phyloP scores from a whole-genome alignment of 2,113 vertebrate genomes.

The Dasyurus viverrinus region DNA sequence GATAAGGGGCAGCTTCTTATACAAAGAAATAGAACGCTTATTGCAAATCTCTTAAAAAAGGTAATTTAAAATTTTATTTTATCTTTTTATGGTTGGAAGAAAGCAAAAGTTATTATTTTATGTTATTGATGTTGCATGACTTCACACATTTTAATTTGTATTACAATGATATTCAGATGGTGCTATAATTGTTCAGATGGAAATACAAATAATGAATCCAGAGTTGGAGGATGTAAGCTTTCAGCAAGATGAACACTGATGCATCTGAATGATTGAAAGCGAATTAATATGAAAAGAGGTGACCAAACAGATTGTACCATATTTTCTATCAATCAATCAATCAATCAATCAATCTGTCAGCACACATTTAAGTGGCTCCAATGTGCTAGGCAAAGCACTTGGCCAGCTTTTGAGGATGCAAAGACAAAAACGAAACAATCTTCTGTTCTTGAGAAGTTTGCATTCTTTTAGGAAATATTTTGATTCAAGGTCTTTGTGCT shows the following conservation, averaged over 20 bases:
- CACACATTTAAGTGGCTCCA: background rate
- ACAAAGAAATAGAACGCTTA: slow-evolving; percentile 87
- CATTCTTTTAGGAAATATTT: background rate
- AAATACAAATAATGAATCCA: background rate
- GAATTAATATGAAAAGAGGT: background rate
- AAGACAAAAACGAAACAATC: background rate
- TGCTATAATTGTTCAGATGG: background rate
- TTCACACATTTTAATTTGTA: background rate
- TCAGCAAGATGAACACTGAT: background rate
- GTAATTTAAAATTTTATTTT: slow-evolving; percentile 80
- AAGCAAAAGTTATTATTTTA: background rate
- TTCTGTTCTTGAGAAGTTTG: background rate
- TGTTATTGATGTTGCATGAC: background rate
- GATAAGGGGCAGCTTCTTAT: slow-evolving; percentile 88
- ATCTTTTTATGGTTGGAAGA: background rate
- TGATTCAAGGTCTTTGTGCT: background rate
- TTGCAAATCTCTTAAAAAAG: slow-evolving; percentile 85
- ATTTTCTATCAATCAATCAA: background rate
- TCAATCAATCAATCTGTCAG: background rate
- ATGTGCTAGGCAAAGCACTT: background rate
- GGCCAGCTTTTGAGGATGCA: background rate
- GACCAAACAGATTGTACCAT: background rate
- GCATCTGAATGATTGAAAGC: background rate
- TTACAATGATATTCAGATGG: background rate
- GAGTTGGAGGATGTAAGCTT: background rate